phyloP scores from a whole-genome alignment of 2,888 invertebrate species.

The Dolichomitus sp. region DNA sequence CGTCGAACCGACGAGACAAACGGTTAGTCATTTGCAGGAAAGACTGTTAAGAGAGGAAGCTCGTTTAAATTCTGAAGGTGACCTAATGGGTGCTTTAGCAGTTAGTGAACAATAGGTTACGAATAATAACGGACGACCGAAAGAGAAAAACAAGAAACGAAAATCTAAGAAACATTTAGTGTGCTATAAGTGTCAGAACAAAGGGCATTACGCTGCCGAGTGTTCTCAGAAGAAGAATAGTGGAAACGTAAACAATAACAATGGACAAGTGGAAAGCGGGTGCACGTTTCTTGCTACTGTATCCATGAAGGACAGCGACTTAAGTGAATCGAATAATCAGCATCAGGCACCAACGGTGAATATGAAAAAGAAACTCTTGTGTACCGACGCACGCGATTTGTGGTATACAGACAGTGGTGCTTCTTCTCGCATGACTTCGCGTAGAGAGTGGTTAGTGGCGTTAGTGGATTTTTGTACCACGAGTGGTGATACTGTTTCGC shows the following conservation, averaged over 20 bases:
- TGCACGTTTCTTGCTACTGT: conserved; percentile 14
- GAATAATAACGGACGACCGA: background rate
- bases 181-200: conserved; percentile 12
- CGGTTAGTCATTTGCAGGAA: conserved; percentile 1
- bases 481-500: conserved; percentile 8
- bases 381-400: conserved; percentile 25
- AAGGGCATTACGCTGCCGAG: conserved; percentile 20
- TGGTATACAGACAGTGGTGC: conserved; percentile 61
- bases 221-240: conserved; percentile 17
- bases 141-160: background rate
- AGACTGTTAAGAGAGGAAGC: conserved; percentile 8
- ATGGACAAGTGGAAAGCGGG: background rate
- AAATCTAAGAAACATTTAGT: background rate
- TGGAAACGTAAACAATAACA: no score
- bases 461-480: conserved; percentile 35
- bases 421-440: conserved; percentile 54
- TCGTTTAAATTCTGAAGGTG: conserved; percentile 13
- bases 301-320: background rate
- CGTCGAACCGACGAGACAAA: conserved; percentile 17
- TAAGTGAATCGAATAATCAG: background rate
- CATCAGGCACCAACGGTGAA: background rate
- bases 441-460: conserved; percentile 63
- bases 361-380: background rate
- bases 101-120: background rate
- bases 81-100: background rate